phyloP scores from a whole-genome alignment of 2,113 vertebrate species.

The Willisornis vidua region DNA sequence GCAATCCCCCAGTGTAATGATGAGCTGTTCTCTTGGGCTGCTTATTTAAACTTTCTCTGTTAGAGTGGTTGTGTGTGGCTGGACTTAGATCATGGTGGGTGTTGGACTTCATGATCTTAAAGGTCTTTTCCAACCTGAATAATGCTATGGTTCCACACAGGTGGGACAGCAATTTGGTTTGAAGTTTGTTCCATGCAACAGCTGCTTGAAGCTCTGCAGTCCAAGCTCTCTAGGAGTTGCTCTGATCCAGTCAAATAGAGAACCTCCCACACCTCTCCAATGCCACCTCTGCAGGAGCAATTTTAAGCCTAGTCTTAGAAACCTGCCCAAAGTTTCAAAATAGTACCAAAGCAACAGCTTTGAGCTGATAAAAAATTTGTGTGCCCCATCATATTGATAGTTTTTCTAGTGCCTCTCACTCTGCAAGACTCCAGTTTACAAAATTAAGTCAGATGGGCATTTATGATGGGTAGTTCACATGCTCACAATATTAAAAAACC shows the following conservation, averaged over 20 bases:
- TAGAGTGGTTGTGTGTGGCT: background rate
- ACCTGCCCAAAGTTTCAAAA: background rate
- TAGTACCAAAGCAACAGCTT: background rate
- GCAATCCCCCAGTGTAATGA: background rate
- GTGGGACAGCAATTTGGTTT: background rate
- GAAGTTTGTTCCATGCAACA: background rate
- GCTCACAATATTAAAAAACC: rapidly evolving
- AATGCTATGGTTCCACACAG: rapidly evolving
- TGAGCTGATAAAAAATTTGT: background rate
- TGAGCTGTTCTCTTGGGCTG: background rate
- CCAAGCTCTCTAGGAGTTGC: background rate
- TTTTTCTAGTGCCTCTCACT: background rate
- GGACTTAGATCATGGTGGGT: background rate
- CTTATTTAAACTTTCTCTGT: rapidly evolving
- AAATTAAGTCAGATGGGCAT: rapidly evolving
- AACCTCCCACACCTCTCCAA: background rate
- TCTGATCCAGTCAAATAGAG: background rate
- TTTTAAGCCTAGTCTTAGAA: background rate
- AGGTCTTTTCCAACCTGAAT: background rate
- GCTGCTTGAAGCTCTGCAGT: background rate
- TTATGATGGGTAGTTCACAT: background rate
- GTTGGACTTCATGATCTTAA: background rate
- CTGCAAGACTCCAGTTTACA: background rate
- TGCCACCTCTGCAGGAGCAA: background rate
- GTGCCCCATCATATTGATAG: rapidly evolving